Base-by-base conservation (phyloP, 2,888 invertebrate species). In the Anticlea derivata region DNA sequence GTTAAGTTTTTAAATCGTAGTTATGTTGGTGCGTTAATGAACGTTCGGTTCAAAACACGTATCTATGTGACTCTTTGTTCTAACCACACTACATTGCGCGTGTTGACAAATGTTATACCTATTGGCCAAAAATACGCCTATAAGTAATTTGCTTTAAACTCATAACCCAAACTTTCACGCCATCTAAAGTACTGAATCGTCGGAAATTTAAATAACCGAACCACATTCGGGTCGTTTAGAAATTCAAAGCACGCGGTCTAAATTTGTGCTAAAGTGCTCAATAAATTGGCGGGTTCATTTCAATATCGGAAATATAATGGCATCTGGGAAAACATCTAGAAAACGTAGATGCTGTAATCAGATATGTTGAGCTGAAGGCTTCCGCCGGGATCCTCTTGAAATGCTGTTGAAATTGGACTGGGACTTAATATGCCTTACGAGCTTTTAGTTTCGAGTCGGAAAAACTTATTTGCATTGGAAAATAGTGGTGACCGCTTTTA, bases 341-440 rank as follows among this genome's bases (percentile, higher is more conserved):
- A 54, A 58, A 54, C 53, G 34, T 50, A 54, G 59, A 50, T 50
- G 35, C 49, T 47, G 55, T 50, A 57, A 58, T 53, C 53, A 62
- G 64, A 65, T 64, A 71, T 63, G 61, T 49, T 49, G 55, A 54
- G 40, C 60, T 53, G 55, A 45, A 56, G 58, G 53, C 50, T 53
- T 54, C 60, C 50, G 43, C 39, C 27, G 63, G 59, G 55, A 57
- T 51, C 50, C 37, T 50, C 45, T 48, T 54, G 58, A 56, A 54
- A 60, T 58, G 52, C 52, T 45, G 60, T 44, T 59, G 63, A 65
- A 70, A 73, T 73, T 73, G 73, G 58, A 68, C 63, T 62, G 69
- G 69, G 72, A 70, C 62, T 55, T 66, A 60, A 63, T 58, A 57
- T 57, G 62, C 57, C 58, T 61, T 46, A 49, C 50, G 48, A 55